Base-by-base conservation (phyloP, 2,113 vertebrate species). In the Edolisoma coerulescens region DNA sequence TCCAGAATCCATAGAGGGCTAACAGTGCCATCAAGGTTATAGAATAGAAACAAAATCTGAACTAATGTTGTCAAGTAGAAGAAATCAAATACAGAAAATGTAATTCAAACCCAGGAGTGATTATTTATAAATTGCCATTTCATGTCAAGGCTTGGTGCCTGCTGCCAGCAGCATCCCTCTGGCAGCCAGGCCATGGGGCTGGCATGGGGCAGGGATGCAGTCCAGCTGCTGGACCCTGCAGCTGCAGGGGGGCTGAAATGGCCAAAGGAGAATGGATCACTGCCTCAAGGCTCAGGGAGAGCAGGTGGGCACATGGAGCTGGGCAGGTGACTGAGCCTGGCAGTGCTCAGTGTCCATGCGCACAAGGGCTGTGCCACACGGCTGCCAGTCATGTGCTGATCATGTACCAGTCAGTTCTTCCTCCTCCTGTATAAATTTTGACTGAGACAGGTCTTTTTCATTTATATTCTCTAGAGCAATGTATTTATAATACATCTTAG, bases 41-140 rank as follows among this genome's bases (percentile, higher is more conserved):
- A 65, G 52, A 93, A 76, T 0, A 71, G 27, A 91, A 94, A 85
- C 8, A 63, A 95, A 95, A 57, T 35, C 32, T 57, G 68, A 84
- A 65, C 8, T 44, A 33, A 67, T 16, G 15, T 17, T 47, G 5
- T 61, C 35, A 50, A 47, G 6, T 10, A 76, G 39, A 17, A 88
- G 21, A 79, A 85, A 63, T 59, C 2, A 67, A 30, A 85, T 7
- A 20, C 3, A 44, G 18, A 77, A 84, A 81, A 65, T 12, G 4
- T 13, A 77, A 61, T 44, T 70, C n/a, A 76, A 42, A 85, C 37
- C 21, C 44, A 73, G 23, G 8, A 65, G 15, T 28, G 59, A 57
- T 50, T 65, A 57, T 33, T 73, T 33, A 37, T 49, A 88, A 80
- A 64, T 18, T 23, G 23, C 5, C 33, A 59, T n/a, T 74, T 59